Evolutionary conservation across 2,888 invertebrate genomes (phyloP), one percentile per base, ranked within the genome.

Genomic region (Dicyrtomina minuta): DNA sequence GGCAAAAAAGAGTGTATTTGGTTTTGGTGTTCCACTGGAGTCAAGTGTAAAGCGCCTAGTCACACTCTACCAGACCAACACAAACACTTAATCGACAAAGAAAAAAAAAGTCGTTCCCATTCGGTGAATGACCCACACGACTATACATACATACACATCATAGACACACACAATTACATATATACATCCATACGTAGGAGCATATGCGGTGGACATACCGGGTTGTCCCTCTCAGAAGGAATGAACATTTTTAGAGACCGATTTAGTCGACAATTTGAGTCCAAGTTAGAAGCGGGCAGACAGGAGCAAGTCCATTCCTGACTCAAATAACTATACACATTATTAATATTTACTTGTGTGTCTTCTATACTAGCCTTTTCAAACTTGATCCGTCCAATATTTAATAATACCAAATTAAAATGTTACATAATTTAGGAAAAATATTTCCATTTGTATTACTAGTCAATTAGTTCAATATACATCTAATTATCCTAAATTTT

Each of bases 81-180:
- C 22, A 51, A 53, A 53, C 24, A 53, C 8, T 33, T 33, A 33
- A 15, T 61, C 24, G 13, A 43, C 46, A 26, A 51, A 41, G 58
- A 58, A 41, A n/a, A 33, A 27, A 61, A 62, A 68, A 26, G 27
- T 66, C 44, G 61, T 53, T 71, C 71, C 60, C 65, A 66, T 71
- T 71, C 71, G 71, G 71, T 71, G 71, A 71, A 71, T 71, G 71
- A 71, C 68, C 68, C 68, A 62, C 66, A 66, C 67, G 46, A 60
- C 13, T 56, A 26, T 46, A 41, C 41, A 10, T 49, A 6, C 64
- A 13, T 12, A 17, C 46, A 46, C 46, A 12, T 15, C 55, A 55
- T 55, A 55, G 13, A 15, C 24, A 8, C 33, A 33, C 33, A 33
- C 33, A 33, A 33, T 33, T 33, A 33, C 4, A 33, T 46, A 46